Conservation (phyloP, 2,113 vertebrate genomes). For the Microtus montanus region DNA sequence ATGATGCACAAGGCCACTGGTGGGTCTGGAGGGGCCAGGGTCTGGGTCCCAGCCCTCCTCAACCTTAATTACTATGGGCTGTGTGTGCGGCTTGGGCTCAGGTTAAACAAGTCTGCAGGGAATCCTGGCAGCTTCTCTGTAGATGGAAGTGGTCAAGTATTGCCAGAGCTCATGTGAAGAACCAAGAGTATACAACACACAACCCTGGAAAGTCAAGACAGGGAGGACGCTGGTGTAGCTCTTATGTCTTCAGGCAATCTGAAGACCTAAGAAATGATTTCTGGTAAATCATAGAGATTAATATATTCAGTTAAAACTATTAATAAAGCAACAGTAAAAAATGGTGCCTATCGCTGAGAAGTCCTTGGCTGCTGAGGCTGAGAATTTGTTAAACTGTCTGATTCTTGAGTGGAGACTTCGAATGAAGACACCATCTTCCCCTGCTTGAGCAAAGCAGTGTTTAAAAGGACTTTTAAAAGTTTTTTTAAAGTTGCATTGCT, state of each 20-base stretch:
- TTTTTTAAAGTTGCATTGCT: not conserved
- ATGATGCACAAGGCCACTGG: not conserved
- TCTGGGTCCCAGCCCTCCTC: not conserved
- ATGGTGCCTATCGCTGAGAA: not conserved
- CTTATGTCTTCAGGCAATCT: not conserved
- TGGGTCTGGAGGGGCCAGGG: not conserved
- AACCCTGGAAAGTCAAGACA: not conserved
- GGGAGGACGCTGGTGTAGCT: not conserved
- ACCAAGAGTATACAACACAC: not conserved
- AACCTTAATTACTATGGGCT: not conserved
- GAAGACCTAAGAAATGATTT: not conserved
- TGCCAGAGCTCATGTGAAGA: not conserved
- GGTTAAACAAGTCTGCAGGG: not conserved
- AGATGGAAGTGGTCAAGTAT: not conserved
- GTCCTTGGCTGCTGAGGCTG: not conserved
- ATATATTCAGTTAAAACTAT: not conserved
- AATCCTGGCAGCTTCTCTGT: not conserved
- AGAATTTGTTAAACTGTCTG: not conserved
- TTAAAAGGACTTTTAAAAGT: slow-evolving; percentile 33
- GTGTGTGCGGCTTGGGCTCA: not conserved
- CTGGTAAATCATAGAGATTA: slow-evolving; percentile 21
- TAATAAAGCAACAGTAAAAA: slow-evolving; percentile 25
- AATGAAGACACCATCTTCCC: not conserved
- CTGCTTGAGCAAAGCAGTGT: not conserved
- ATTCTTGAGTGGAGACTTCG: not conserved